Conservation (phyloP, 2,797 vertebrate genomes). For the Falco cherrug region DNA sequence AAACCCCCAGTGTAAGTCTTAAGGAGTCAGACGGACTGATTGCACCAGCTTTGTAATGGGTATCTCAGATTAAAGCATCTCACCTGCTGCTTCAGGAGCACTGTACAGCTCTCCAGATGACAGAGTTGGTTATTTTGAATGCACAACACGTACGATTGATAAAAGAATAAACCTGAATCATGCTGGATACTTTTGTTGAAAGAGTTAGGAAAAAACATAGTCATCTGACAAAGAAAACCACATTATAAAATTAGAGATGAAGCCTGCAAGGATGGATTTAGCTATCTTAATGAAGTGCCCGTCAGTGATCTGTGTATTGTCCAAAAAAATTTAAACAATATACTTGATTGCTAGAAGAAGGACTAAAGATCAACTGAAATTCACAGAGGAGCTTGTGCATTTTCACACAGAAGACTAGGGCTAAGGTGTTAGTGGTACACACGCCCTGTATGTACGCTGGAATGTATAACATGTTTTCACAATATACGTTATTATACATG, state of each 20-base stretch:
- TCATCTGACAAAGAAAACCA: neutral
- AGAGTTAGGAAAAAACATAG: neutral
- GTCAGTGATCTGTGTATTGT: neutral
- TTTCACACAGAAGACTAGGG: neutral
- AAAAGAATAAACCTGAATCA: neutral
- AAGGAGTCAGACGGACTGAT: neutral
- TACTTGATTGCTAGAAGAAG: neutral
- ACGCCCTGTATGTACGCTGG: accelerated
- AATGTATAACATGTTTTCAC: neutral
- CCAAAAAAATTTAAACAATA: neutral
- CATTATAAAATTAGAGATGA: neutral
- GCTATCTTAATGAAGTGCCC: neutral
- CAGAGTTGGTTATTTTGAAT: neutral
- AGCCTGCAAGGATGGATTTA: slow-evolving; percentile 8
- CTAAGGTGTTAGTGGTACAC: neutral
- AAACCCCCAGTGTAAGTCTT: neutral
- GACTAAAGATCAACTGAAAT: neutral
- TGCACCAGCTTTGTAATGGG: neutral
- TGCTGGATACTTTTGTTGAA: neutral
- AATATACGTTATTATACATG: neutral
- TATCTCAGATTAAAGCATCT: neutral
- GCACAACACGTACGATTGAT: neutral
- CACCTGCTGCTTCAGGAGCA: slow-evolving; percentile 20
- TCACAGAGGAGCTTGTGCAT: neutral
- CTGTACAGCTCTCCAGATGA: neutral